Conservation (phyloP, 2,797 vertebrate genomes). For the Anas capensis region DNA sequence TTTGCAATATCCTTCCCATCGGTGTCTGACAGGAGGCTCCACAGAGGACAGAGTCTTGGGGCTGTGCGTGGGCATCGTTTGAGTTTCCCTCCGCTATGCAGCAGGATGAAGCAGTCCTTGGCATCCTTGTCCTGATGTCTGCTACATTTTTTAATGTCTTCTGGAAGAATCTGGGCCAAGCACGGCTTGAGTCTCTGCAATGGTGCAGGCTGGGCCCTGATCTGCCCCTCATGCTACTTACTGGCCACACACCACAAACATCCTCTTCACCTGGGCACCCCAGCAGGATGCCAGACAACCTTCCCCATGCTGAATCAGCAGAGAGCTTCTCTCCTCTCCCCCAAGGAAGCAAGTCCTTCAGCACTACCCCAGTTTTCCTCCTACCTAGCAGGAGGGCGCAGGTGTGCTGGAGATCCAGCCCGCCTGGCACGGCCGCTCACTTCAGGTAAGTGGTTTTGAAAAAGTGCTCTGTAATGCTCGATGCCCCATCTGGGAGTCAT, state of each 20-base stretch:
- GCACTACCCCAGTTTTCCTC: background rate
- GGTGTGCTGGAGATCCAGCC: background rate
- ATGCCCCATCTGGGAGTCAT: background rate
- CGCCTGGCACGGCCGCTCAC: background rate
- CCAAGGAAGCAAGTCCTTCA: accelerated
- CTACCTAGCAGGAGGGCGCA: background rate
- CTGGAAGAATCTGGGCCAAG: background rate
- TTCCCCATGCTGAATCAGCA: background rate
- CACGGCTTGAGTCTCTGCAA: background rate
- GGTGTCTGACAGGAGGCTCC: background rate
- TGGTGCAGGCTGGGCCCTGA: background rate
- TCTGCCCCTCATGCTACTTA: background rate
- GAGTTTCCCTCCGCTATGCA: background rate
- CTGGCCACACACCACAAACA: accelerated
- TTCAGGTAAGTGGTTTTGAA: background rate
- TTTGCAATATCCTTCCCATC: background rate
- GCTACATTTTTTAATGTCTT: background rate
- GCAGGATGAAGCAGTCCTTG: background rate
- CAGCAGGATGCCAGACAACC: background rate
- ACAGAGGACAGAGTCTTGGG: background rate
- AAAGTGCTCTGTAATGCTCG: background rate
- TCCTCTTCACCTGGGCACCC: background rate
- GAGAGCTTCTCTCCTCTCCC: background rate
- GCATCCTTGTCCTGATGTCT: background rate
- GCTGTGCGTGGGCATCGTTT: accelerated